Evolutionary conservation across 2,888 invertebrate species (phyloP).

Genomic region (Apotomis capreana): DNA sequence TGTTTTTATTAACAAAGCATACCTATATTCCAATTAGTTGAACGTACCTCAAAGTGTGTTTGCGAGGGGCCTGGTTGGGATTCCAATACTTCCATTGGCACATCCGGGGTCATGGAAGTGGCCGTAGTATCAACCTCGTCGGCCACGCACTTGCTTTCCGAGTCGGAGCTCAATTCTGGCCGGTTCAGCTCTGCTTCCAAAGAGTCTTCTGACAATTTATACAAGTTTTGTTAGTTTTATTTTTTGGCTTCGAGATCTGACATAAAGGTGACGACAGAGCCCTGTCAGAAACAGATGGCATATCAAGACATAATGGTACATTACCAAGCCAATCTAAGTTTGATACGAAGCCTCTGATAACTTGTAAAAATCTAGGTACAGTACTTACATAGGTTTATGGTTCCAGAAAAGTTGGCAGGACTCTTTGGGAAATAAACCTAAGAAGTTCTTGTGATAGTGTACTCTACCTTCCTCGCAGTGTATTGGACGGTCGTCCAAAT

Average conservation of each 20-base stretch:
- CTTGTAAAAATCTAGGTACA: too few species aligned
- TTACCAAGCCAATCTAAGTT: neutral
- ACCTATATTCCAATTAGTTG: too few species aligned
- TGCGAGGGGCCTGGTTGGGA: constrained; percentile 29
- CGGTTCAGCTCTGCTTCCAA: constrained; percentile 32
- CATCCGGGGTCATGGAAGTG: constrained; percentile 19
- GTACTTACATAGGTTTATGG: too few species aligned
- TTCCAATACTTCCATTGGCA: neutral
- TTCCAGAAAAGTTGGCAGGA: too few species aligned
- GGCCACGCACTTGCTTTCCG: constrained; percentile 55
- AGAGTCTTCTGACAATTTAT: constrained; percentile 10
- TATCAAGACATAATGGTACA: too few species aligned
- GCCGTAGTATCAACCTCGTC: constrained; percentile 44
- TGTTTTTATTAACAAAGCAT: too few species aligned
- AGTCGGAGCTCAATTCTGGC: constrained; percentile 55
- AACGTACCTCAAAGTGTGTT: constrained; percentile 5
- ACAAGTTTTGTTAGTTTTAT: neutral
- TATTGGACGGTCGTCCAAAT: constrained; percentile 67
- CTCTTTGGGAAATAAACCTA: too few species aligned
- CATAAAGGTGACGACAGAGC: too few species aligned
- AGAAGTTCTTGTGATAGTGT: neutral
- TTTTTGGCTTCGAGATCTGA: neutral
- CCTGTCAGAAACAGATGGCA: too few species aligned
- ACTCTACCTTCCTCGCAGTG: constrained; percentile 62
- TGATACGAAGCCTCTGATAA: neutral